Conservation (phyloP, 2,113 vertebrate genomes). For the Brevimyrus niger region DNA sequence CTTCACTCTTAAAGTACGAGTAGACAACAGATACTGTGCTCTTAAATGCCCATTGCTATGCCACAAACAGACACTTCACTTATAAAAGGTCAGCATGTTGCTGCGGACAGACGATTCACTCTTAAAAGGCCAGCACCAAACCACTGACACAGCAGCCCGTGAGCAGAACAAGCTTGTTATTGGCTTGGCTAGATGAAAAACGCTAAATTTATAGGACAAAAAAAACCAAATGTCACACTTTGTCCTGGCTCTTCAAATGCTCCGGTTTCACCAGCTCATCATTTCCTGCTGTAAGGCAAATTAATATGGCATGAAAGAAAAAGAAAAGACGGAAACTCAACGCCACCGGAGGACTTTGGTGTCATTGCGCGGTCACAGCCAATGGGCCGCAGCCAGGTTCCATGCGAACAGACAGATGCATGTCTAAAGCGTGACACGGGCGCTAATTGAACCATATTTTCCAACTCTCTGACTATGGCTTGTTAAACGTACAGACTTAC, state of each 20-base stretch:
- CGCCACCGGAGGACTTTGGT: not conserved
- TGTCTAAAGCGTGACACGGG: not conserved
- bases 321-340: not conserved
- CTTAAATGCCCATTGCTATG: not conserved
- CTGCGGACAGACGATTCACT: not conserved
- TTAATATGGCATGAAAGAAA: not conserved
- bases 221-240: not conserved
- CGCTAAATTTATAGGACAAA: not conserved
- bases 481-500: not conserved
- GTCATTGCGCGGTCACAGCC: not conserved
- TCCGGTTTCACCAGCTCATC: slow-evolving; percentile 3
- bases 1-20: not conserved
- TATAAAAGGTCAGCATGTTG: not conserved
- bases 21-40: not conserved
- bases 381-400: not conserved
- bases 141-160: not conserved
- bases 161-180: not conserved
- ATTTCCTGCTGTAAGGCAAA: not conserved
- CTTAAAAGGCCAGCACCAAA: not conserved
- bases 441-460: not conserved
- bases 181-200: not conserved
- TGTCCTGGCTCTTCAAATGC: not conserved
- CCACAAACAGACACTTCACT: not conserved
- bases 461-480: not conserved
- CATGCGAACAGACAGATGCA: not conserved